These are phyloP conservation scores for Merluccius polli DNA, from an alignment of 2,797 vertebrate species.

Conservation along the genomic window DNA sequence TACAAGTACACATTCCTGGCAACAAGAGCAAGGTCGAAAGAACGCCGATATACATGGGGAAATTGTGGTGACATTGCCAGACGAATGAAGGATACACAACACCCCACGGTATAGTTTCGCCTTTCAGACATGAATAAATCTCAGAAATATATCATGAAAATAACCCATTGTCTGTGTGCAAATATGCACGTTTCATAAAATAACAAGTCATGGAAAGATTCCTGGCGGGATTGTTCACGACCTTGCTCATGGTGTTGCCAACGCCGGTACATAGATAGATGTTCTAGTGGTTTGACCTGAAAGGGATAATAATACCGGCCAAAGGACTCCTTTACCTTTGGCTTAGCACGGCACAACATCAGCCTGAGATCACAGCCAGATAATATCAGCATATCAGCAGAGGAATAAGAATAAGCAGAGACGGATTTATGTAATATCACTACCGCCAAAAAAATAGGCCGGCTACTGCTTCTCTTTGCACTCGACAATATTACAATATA, in stretches of 20 bases:
- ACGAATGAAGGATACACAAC: background rate
- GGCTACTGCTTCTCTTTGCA: background rate
- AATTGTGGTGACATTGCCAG: background rate
- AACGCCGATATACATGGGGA: background rate
- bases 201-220: background rate
- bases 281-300: background rate
- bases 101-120: background rate
- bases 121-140: background rate
- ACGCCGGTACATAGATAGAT: background rate
- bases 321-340: background rate
- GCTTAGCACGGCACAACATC: too few relatives aligned
- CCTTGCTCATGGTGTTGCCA: background rate
- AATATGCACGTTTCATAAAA: background rate
- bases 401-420: background rate
- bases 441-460: background rate
- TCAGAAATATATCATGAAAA: background rate
- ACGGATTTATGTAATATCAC: too few relatives aligned
- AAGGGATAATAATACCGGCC: background rate
- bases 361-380: background rate
- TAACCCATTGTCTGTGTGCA: too few relatives aligned
- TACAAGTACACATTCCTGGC: background rate
- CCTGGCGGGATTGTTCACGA: background rate
- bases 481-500: too few relatives aligned
- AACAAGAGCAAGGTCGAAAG: background rate
- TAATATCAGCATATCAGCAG: background rate